These are phyloP conservation scores for Epinephelus malabaricus DNA, from an alignment of 2,797 vertebrate species.

Conservation along the genomic window DNA sequence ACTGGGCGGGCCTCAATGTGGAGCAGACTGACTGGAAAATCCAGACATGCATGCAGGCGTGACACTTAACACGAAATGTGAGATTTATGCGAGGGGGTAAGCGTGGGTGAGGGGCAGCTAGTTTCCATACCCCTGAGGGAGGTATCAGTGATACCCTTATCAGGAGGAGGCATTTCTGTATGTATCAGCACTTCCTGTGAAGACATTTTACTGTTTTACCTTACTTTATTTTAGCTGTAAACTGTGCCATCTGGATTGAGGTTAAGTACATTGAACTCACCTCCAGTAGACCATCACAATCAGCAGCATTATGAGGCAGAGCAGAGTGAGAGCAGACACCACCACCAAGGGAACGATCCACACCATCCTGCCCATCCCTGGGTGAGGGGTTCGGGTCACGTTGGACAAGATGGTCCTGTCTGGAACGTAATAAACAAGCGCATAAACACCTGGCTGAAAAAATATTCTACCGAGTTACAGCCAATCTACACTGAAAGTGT, in stretches of 20 bases:
- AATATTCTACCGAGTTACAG: neutral
- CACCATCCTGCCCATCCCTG: conserved; percentile 92
- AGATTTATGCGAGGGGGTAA: conserved; percentile 9
- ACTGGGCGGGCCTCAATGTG: conserved; percentile 16
- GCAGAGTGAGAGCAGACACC: conserved; percentile 96
- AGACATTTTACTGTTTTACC: conserved; percentile 8
- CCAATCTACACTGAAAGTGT: too few relatives aligned
- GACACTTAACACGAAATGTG: conserved; percentile 16
- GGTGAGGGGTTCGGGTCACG: conserved; percentile 85
- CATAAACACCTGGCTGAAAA: neutral
- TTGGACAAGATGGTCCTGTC: conserved; percentile 90
- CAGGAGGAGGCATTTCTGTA: conserved; percentile 23
- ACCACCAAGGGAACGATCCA: conserved; percentile 98
- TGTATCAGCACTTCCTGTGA: conserved; percentile 13
- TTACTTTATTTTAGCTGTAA: conserved; percentile 15
- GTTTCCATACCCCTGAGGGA: conserved; percentile 10
- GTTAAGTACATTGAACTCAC: conserved; percentile 80
- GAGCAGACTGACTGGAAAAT: conserved; percentile 38
- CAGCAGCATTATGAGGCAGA: conserved; percentile 97
- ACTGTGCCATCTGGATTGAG: conserved; percentile 3
- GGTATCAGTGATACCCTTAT: conserved; percentile 1
- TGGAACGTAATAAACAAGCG: conserved; percentile 56
- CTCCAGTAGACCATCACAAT: conserved; percentile 98
- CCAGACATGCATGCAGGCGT: conserved; percentile 15
- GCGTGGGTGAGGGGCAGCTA: conserved; percentile 25